Percentiles rank a stretch among this genome's conserved stretches.
phyloP scores from a whole-genome alignment of 2,888 invertebrate genomes.

The Pterostichus madidus region DNA sequence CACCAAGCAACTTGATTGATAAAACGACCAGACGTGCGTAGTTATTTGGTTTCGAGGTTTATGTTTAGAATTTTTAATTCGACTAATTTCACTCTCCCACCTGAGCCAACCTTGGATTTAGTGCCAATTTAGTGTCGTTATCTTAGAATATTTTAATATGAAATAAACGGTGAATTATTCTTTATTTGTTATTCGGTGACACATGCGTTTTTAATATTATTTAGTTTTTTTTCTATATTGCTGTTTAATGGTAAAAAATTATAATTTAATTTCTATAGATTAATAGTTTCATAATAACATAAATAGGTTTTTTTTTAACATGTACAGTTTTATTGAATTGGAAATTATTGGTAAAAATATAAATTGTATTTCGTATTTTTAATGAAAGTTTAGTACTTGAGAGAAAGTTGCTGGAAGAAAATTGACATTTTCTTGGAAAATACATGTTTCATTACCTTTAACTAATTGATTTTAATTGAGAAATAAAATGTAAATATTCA shows the following conservation, averaged over 20 bases:
- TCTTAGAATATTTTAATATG: conserved; percentile 48
- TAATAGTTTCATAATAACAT: conserved; percentile 21
- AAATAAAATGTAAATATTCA: not conserved
- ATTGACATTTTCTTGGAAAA: not conserved
- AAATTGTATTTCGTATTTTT: not conserved
- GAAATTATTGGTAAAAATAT: conserved; percentile 8
- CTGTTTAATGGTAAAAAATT: conserved; percentile 8
- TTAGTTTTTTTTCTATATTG: conserved; percentile 8
- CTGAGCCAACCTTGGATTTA: conserved; percentile 34
- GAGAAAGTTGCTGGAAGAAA: conserved; percentile 10
- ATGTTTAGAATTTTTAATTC: conserved; percentile 49
- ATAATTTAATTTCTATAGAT: conserved; percentile 25
- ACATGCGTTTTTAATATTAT: conserved; percentile 49
- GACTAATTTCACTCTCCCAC: conserved; percentile 29
- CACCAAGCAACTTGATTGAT: conserved; percentile 47
- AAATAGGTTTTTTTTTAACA: not conserved
- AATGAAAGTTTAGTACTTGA: not conserved
- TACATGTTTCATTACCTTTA: too few species aligned
- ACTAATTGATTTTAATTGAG: not conserved
- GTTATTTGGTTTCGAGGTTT: conserved; percentile 49
- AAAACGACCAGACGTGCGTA: conserved; percentile 52
- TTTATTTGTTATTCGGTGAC: conserved; percentile 47
- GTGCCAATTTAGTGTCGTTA: conserved; percentile 48
- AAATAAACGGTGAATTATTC: conserved; percentile 54
- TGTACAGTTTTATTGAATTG: not conserved